Evolutionary conservation across 35 echinoderm and acorn worm species (phyloP).

Genomic region (Ptychodera flava): DNA sequence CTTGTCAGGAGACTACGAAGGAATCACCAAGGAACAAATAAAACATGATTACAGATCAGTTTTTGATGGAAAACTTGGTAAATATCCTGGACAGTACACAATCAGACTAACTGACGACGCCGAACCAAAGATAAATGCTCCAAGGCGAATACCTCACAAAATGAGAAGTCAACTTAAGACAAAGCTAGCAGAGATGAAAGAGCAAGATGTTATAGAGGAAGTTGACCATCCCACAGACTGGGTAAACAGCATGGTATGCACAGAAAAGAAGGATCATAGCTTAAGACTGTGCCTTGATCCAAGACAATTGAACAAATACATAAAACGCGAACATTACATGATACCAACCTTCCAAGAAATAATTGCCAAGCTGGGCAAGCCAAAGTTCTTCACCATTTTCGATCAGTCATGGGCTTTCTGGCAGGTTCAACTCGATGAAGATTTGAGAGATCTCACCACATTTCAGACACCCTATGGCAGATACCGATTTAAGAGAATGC

Average conservation of each 20-base stretch:
- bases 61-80: slow-evolving; percentile 31
- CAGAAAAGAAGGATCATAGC: slow-evolving; percentile 53
- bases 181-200: no score
- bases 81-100: slow-evolving; percentile 24
- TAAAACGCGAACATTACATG: slow-evolving; percentile 59
- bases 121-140: slow-evolving; percentile 24
- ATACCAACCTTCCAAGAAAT: slow-evolving; percentile 48
- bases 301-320: slow-evolving; percentile 51
- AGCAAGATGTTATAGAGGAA: slow-evolving; percentile 31
- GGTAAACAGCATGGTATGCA: slow-evolving; percentile 48
- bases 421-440: slow-evolving; percentile 15
- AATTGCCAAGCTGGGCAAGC: slow-evolving; percentile 1
- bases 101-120: slow-evolving; percentile 26
- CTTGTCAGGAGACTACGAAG: neutral
- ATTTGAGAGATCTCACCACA: slow-evolving; percentile 20
- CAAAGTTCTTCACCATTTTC: slow-evolving; percentile 35
- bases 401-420: slow-evolving; percentile 2
- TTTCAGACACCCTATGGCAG: slow-evolving; percentile 45
- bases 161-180: no score
- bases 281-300: slow-evolving; percentile 72
- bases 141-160: slow-evolving; percentile 23
- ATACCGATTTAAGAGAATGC: slow-evolving; percentile 13
- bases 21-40: slow-evolving; percentile 6
- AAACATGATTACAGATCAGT: slow-evolving; percentile 23
- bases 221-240: slow-evolving; percentile 62